These are phyloP conservation scores for Podarcis raffonei DNA, from an alignment of 2,113 vertebrate genomes.

Conservation along the genomic window DNA sequence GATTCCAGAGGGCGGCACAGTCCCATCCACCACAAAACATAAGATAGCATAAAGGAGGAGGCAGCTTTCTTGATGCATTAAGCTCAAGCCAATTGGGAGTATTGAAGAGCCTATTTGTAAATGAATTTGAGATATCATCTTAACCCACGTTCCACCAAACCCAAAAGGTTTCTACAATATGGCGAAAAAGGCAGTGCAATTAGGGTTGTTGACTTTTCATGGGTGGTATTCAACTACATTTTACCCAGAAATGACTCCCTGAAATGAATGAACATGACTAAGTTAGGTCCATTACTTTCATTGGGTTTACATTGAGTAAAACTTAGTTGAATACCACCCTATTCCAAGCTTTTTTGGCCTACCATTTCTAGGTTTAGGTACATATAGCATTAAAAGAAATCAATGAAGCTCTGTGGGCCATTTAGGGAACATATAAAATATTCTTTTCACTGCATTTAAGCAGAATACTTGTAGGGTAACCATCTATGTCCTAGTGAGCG, in stretches of 20 bases:
- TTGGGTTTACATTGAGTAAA: too few relatives aligned
- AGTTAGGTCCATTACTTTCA: too few relatives aligned
- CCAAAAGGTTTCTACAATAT: neutral
- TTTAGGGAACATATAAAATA: constrained; percentile 43
- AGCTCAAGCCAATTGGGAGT: neutral
- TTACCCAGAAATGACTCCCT: too few relatives aligned
- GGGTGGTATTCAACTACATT: too few relatives aligned
- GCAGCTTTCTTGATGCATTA: neutral
- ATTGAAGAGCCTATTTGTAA: neutral
- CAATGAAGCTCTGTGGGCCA: neutral
- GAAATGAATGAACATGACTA: too few relatives aligned
- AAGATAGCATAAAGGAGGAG: neutral
- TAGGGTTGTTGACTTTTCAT: neutral
- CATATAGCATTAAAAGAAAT: neutral
- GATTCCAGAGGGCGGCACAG: too few relatives aligned
- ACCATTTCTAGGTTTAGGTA: neutral
- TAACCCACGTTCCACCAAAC: neutral
- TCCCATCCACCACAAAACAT: too few relatives aligned
- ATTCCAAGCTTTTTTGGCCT: neutral
- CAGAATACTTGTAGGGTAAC: constrained; percentile 43
- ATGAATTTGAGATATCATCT: neutral
- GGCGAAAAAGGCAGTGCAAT: neutral
- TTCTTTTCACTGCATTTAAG: constrained; percentile 50
- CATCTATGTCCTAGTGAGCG: constrained; percentile 61
- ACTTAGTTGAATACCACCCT: too few relatives aligned